These are phyloP conservation scores for Pollenia amentaria DNA, from an alignment of 2,888 invertebrate species.

Conservation along the genomic window DNA sequence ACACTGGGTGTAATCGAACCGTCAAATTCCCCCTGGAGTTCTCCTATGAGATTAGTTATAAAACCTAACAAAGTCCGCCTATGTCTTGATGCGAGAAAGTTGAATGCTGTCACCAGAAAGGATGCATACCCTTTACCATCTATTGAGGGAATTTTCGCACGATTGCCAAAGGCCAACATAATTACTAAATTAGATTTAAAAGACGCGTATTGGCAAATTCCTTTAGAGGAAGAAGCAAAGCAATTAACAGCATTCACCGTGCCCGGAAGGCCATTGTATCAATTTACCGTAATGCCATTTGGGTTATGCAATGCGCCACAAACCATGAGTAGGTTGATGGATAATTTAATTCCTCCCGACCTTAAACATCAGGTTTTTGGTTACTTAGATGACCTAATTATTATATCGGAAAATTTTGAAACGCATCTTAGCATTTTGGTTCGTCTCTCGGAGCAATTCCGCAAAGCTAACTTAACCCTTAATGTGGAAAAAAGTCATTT, in stretches of 20 bases:
- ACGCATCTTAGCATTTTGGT: background rate
- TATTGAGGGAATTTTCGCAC: too few species aligned
- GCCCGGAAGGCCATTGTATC: background rate
- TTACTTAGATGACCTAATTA: background rate
- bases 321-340: background rate
- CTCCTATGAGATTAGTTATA: background rate
- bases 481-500: background rate
- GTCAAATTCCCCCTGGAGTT: conserved; percentile 13
- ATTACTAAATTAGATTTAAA: too few species aligned
- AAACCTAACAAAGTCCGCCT: too few species aligned
- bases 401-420: background rate
- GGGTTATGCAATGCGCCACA: background rate
- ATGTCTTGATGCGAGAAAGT: too few species aligned
- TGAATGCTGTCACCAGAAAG: too few species aligned
- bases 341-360: background rate
- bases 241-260: background rate
- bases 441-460: background rate
- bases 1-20: conserved; percentile 57
- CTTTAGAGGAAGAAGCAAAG: background rate
- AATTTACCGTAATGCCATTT: background rate
- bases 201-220: background rate
- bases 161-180: too few species aligned
- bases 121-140: too few species aligned
- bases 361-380: background rate
- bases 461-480: background rate